phyloP scores from a whole-genome alignment of 2,797 vertebrate genomes.

The Notolepis coatsorum region DNA sequence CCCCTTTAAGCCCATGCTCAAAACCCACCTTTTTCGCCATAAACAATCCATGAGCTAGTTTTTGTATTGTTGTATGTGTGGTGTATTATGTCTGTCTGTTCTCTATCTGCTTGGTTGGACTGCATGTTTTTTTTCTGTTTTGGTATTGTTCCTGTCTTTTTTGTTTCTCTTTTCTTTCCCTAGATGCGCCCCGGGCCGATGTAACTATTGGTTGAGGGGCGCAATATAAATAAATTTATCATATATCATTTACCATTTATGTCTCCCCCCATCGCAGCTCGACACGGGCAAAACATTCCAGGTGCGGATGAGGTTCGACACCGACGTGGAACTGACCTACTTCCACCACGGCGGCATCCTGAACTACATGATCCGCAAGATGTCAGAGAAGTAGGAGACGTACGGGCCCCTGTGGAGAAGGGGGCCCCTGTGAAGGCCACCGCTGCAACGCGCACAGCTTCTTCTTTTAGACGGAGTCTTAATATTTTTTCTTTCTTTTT shows the following conservation, averaged over 20 bases:
- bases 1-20: no score
- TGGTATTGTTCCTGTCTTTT: background rate
- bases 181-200: no score
- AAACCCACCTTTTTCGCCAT: no score
- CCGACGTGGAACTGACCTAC: constrained; percentile 94
- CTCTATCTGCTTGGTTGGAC: no score
- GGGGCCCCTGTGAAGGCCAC: background rate
- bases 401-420: no score
- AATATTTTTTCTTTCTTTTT: background rate
- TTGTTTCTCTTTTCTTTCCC: no score
- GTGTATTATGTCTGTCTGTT: no score
- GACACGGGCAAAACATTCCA: constrained; percentile 90
- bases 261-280: constrained; percentile 77
- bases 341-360: constrained; percentile 95
- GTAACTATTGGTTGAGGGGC: no score
- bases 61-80: no score
- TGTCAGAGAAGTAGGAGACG: constrained; percentile 75
- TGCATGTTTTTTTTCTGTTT: no score
- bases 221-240: background rate
- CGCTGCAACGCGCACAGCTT: background rate
- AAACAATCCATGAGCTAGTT: no score
- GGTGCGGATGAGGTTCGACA: constrained; percentile 93
- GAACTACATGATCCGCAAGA: constrained; percentile 99
- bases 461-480: background rate
- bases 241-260: background rate